Conservation (phyloP, 2,113 vertebrate species). For the Hemiscyllium ocellatum region DNA sequence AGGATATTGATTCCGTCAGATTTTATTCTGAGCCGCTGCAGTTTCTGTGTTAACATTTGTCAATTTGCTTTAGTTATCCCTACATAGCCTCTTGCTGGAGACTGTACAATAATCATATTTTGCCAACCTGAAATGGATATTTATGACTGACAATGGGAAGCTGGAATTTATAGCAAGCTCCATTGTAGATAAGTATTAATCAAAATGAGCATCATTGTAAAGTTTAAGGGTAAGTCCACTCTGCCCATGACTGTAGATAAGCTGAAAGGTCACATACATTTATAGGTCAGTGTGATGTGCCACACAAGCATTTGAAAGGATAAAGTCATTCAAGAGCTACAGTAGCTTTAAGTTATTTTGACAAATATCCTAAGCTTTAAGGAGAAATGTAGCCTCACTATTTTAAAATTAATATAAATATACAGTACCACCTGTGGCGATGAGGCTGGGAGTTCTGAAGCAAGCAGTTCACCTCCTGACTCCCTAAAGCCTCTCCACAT, state of each 20-base stretch:
- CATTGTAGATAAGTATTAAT: conserved; percentile 15
- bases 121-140: neutral
- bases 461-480: neutral
- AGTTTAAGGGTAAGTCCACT: conserved; percentile 1
- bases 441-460: neutral
- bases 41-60: neutral
- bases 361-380: neutral
- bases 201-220: neutral
- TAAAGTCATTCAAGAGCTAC: neutral
- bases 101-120: neutral
- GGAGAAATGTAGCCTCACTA: neutral
- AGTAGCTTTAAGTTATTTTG: conserved; percentile 23
- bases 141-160: neutral
- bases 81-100: neutral
- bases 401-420: neutral
- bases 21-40: neutral
- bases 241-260: conserved; percentile 1
- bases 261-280: conserved; percentile 26
- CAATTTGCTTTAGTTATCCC: neutral
- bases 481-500: too few species aligned
- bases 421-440: neutral
- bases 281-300: neutral
- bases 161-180: neutral
- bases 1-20: neutral
- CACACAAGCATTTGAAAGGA: neutral